Percentiles rank a stretch among this genome's conserved stretches.
These are phyloP conservation scores for Enoplosus armatus DNA, from an alignment of 2,797 vertebrate genomes.

Conservation along the genomic window DNA sequence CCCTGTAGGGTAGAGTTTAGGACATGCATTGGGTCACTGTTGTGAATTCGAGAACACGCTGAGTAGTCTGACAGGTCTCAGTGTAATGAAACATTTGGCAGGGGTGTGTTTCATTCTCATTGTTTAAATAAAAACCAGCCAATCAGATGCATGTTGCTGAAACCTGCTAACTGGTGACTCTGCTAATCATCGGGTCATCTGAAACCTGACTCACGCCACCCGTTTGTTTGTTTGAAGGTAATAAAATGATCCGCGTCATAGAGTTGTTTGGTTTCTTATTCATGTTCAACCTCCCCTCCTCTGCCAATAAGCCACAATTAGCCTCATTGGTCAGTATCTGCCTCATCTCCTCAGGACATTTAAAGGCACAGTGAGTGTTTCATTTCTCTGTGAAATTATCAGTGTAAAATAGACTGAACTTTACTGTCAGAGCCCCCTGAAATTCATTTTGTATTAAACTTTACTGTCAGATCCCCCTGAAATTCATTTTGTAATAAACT, in stretches of 20 bases:
- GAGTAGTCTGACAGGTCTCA: background rate
- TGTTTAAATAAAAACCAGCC: conserved; percentile 24
- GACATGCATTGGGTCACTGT: background rate
- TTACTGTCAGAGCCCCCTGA: background rate
- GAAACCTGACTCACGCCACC: conserved; percentile 24
- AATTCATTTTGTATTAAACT: background rate
- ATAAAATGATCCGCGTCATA: background rate
- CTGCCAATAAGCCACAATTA: background rate
- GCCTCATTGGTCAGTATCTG: conserved; percentile 4
- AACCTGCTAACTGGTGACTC: conserved; percentile 8
- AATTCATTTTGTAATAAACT: background rate
- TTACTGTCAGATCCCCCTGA: background rate
- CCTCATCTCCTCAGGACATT: background rate
- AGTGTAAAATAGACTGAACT: background rate
- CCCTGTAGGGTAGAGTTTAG: background rate
- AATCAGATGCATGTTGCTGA: background rate
- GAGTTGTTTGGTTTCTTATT: conserved; percentile 29
- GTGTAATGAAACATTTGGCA: background rate
- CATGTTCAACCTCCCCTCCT: background rate
- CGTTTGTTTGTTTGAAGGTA: conserved; percentile 9
- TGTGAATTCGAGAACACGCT: background rate
- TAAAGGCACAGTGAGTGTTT: conserved; percentile 13
- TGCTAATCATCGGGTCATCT: background rate
- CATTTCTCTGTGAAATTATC: background rate
- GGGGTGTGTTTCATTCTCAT: background rate